Evolutionary conservation across 2,888 invertebrate genomes (phyloP), one percentile per base, ranked within the genome.

Genomic region (Campopleginae sp.): DNA sequence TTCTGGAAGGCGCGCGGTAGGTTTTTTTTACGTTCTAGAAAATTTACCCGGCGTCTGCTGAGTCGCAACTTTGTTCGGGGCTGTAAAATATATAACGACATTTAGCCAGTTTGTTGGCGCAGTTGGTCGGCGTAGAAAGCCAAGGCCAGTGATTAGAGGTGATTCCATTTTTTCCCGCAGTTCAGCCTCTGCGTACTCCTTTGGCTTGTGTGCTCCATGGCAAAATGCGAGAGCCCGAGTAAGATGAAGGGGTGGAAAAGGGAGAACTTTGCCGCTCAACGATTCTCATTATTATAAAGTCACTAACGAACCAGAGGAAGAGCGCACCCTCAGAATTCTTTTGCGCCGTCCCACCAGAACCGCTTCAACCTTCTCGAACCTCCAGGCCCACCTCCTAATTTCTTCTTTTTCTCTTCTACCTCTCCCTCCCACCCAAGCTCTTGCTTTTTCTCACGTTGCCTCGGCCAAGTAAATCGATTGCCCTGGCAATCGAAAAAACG

Each of bases 261-360:
- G 31, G 65, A 76, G 76, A 85, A 61, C 63, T 63, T 79, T 79
- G 80, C 75, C 66, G 48, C 63, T 83, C 83, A 86, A 80, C 86
- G 87, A 86, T 87, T 90, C 90, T 89, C 89, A 90, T 91, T 91
- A 91, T 91, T 89, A 91, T 90, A 89, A 92, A 91, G 90, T 91
- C 91, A 89, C 92, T 92, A 91, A 92, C 90, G 91, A 92, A 91
- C 89, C 89, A 87, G 87, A 87, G 88, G 89, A 89, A 88, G 87
- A 86, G 84, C 86, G 68, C 66, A 71, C 80, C 83, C 86, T 86
- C 80, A 58, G 77, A 66, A 54, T 86, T 77, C 78, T 66, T 75
- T 74, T 27, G 46, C 84, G 33, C 65, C 70, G 68, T 38, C 17
- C 70, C 46, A 65, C 58, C 44, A 2, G 23, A 54, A 33, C 68